Evolutionary conservation across 92 coral and sea anemone genomes (phyloP), one percentile per base, ranked within the genome.

Genomic region (Epizoanthus stellaris): DNA sequence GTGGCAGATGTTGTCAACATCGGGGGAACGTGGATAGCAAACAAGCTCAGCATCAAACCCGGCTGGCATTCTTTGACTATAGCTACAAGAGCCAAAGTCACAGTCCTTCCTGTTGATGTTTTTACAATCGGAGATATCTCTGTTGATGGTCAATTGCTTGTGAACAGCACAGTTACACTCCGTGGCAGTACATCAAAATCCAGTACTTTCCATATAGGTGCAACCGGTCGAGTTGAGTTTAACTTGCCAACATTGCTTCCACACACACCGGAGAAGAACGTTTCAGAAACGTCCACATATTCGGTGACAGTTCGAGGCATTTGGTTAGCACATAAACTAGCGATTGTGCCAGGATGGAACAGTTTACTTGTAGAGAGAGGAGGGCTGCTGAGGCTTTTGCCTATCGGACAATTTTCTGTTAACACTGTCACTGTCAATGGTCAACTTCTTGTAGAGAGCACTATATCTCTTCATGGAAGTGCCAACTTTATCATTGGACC

Each of bases 41-140:
- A 82, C 52, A 94, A 81, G 67, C 92, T 94, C 0, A 87, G 84
- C 30, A 94, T 94, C 58, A 85, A 87, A 67, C 92, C 91, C 15
- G 98, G 98, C 8, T 94, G 98, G 95, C 82, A 86, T 61, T 80
- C 85, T 9, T 87, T 94, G 34, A 85, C 91, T 17, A 63, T 94
- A 36, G 88, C 70, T 64, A 59, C 86, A 42, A 66, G 90, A 53
- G 98, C 93, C 10, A 53, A 67, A 42, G 19, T 94, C 19, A 57
- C 76, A 10, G 77, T 91, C 30, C 77, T 88, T 52, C 95, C 98
- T 8, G 84, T 70, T 53, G 91, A 84, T 38, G 85, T 63, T 47
- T 91, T 91, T 67, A 39, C 89, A 61, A 85, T 89, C 3, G 90
- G 86, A 57, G 42, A 76, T 0, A 64, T 95, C 60, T 69, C 77